These are phyloP conservation scores for Noctua janthe DNA, from an alignment of 2,888 invertebrate genomes.

Conservation along the genomic window DNA sequence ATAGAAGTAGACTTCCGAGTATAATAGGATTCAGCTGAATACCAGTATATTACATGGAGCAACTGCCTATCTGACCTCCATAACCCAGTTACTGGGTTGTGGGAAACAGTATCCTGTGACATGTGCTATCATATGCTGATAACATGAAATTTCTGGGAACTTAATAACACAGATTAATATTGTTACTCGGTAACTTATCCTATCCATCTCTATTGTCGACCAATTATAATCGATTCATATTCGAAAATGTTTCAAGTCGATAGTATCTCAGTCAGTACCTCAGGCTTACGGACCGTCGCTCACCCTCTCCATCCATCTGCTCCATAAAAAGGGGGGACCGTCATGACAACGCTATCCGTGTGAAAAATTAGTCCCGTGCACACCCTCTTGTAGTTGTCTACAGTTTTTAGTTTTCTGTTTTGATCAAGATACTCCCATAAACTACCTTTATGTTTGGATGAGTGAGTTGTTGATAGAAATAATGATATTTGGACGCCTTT, in stretches of 20 bases:
- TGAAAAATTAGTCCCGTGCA: background rate
- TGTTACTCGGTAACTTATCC: too few relatives aligned
- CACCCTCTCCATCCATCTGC: background rate
- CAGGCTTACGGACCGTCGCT: background rate
- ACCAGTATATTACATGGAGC: background rate
- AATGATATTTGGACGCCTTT: background rate
- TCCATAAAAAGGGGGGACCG: too few relatives aligned
- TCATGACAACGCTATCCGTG: background rate
- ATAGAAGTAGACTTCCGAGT: background rate
- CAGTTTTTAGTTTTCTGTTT: background rate
- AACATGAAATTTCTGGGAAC: background rate
- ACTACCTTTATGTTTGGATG: background rate
- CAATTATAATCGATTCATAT: background rate
- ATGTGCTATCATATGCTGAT: background rate
- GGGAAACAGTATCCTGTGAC: background rate
- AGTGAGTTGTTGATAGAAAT: background rate
- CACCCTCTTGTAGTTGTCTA: background rate
- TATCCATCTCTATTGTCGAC: background rate
- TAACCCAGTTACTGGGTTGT: background rate
- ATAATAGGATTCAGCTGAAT: background rate
- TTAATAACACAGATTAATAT: too few relatives aligned
- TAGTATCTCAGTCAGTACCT: background rate
- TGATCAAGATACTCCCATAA: background rate
- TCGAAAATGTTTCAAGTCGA: background rate
- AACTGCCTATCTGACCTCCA: background rate